Evolutionary conservation across 2,888 invertebrate species (phyloP).

Genomic region (Panopea generosa): DNA sequence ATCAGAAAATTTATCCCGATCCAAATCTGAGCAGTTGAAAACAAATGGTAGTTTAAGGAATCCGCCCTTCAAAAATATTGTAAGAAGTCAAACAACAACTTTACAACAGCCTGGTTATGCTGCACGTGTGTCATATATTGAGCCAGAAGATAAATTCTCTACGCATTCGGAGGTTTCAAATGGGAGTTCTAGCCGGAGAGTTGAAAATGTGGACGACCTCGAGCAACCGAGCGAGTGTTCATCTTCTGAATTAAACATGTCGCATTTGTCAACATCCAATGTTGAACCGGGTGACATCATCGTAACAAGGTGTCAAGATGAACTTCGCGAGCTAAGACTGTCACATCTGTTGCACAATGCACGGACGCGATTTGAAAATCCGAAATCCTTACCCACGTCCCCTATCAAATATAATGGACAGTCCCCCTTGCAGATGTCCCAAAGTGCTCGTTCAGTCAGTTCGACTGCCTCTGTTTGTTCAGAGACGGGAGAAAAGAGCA

Average conservation of each 20-base stretch:
- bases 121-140: conserved; percentile 54
- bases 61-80: conserved; percentile 47
- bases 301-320: conserved; percentile 51
- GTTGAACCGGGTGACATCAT: conserved; percentile 52
- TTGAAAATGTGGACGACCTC: neutral
- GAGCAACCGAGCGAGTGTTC: conserved; percentile 27
- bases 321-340: conserved; percentile 49
- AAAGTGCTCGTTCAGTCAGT: conserved; percentile 58
- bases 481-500: conserved; percentile 72
- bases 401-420: neutral
- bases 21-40: conserved; percentile 58
- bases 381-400: neutral
- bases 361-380: conserved; percentile 7
- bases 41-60: conserved; percentile 57
- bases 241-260: conserved; percentile 12
- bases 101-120: conserved; percentile 31
- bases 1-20: conserved; percentile 28
- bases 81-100: conserved; percentile 28
- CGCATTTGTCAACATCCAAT: conserved; percentile 24
- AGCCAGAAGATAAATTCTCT: conserved; percentile 37
- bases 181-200: neutral
- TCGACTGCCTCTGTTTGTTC: conserved; percentile 71
- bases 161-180: neutral
- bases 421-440: conserved; percentile 14
- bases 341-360: conserved; percentile 55